These are phyloP conservation scores for Anolis apletophallus DNA, from an alignment of 2,797 vertebrate species.

Conservation along the genomic window DNA sequence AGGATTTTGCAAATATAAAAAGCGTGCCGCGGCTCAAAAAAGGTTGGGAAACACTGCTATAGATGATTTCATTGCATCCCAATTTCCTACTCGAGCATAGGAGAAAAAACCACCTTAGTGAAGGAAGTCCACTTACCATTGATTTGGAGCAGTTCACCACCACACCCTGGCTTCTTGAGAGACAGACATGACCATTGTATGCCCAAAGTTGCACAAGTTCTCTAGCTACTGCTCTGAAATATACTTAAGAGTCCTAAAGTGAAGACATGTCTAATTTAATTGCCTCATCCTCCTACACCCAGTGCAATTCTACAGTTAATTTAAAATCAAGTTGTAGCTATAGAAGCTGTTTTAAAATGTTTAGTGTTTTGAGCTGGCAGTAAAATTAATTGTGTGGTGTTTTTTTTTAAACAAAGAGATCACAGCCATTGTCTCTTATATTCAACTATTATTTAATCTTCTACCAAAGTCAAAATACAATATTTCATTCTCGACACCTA, in stretches of 20 bases:
- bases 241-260: not conserved
- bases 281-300: conserved; percentile 15
- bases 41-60: too few species aligned
- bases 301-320: conserved; percentile 8
- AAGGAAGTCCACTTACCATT: too few species aligned
- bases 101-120: too few species aligned
- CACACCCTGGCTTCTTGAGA: too few species aligned
- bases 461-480: conserved; percentile 66
- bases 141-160: too few species aligned
- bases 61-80: too few species aligned
- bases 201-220: not conserved
- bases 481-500: conserved; percentile 81
- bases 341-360: conserved; percentile 38
- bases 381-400: conserved; percentile 52
- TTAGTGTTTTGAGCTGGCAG: conserved; percentile 29
- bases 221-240: not conserved
- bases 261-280: not conserved
- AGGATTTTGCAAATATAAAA: too few species aligned
- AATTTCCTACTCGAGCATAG: too few species aligned
- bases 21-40: too few species aligned
- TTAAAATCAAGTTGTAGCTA: not conserved
- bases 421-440: conserved; percentile 65
- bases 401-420: conserved; percentile 49
- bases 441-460: conserved; percentile 69
- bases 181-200: not conserved